Evolutionary conservation across 1,140 invertebrate species (phyloP).

Genomic region (Drosophila trapezifrons): DNA sequence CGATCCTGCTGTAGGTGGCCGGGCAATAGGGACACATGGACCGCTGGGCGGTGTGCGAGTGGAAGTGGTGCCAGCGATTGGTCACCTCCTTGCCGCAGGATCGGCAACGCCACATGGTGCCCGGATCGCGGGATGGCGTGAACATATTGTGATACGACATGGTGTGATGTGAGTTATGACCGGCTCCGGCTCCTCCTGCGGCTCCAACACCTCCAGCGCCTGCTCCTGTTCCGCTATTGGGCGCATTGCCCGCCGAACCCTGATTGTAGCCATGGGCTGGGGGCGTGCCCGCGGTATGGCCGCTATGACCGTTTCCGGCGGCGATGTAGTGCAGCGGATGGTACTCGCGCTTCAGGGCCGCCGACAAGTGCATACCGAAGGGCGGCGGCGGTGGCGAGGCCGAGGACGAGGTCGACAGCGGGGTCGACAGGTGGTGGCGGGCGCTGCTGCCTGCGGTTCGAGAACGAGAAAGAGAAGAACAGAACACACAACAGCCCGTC

Average conservation of each 20-base stretch:
- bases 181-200: constrained; percentile 26
- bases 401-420: constrained; percentile 77
- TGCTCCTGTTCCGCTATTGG: constrained; percentile 16
- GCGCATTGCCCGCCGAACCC: constrained; percentile 32
- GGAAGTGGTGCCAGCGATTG: constrained; percentile 94
- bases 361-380: constrained; percentile 75
- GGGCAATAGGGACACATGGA: constrained; percentile 93
- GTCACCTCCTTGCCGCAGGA: constrained; percentile 93
- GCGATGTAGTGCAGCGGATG: constrained; percentile 75
- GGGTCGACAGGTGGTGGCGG: constrained; percentile 81
- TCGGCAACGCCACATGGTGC: constrained; percentile 90
- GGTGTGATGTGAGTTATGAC: constrained; percentile 84
- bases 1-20: constrained; percentile 93
- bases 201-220: constrained; percentile 39
- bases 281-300: constrained; percentile 51
- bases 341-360: constrained; percentile 78
- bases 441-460: constrained; percentile 76
- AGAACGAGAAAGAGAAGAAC: constrained; percentile 84
- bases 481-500: constrained; percentile 83
- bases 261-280: constrained; percentile 66
- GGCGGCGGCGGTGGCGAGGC: constrained; percentile 75
- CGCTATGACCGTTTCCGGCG: constrained; percentile 64
- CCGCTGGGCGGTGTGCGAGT: constrained; percentile 91
- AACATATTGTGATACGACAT: constrained; percentile 93
- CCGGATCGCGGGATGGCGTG: constrained; percentile 88